These are phyloP conservation scores for Drosophila pseudotakahashii DNA, from an alignment of 2,888 invertebrate genomes.

Conservation along the genomic window DNA sequence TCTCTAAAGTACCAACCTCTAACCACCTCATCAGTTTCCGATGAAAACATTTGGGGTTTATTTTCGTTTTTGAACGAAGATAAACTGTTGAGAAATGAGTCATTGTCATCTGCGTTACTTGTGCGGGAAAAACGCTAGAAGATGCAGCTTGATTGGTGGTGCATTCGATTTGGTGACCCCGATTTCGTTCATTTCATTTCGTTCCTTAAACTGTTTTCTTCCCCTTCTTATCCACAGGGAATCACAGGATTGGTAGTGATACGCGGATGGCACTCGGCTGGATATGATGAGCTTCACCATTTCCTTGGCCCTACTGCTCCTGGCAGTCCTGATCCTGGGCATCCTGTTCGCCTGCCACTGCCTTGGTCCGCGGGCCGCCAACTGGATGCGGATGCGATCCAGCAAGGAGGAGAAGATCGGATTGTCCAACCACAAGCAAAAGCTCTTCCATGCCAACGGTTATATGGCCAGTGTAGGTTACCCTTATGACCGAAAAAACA, in stretches of 20 bases:
- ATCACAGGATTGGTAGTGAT: neutral
- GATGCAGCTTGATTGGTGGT: neutral
- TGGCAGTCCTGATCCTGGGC: slow-evolving; percentile 79
- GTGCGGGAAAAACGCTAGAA: too few relatives aligned
- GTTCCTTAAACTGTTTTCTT: too few relatives aligned
- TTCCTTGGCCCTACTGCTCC: slow-evolving; percentile 78
- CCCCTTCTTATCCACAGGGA: neutral
- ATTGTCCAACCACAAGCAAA: slow-evolving; percentile 83
- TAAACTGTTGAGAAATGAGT: slow-evolving; percentile 13
- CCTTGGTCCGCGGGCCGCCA: slow-evolving; percentile 81
- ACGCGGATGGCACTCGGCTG: slow-evolving; percentile 76
- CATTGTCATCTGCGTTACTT: neutral
- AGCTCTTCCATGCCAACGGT: slow-evolving; percentile 88
- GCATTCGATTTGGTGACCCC: neutral
- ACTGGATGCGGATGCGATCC: slow-evolving; percentile 82
- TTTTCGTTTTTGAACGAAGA: slow-evolving; percentile 36
- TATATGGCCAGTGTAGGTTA: slow-evolving; percentile 86
- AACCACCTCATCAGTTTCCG: slow-evolving; percentile 23
- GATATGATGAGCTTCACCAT: slow-evolving; percentile 71
- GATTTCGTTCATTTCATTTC: too few relatives aligned
- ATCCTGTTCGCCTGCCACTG: slow-evolving; percentile 82
- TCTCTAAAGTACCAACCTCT: slow-evolving; percentile 2
- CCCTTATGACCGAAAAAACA: too few relatives aligned
- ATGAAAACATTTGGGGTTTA: slow-evolving; percentile 64
- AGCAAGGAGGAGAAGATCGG: slow-evolving; percentile 84